phyloP scores from a whole-genome alignment of 35 echinoderm and acorn worm species.

The Patiria miniata region DNA sequence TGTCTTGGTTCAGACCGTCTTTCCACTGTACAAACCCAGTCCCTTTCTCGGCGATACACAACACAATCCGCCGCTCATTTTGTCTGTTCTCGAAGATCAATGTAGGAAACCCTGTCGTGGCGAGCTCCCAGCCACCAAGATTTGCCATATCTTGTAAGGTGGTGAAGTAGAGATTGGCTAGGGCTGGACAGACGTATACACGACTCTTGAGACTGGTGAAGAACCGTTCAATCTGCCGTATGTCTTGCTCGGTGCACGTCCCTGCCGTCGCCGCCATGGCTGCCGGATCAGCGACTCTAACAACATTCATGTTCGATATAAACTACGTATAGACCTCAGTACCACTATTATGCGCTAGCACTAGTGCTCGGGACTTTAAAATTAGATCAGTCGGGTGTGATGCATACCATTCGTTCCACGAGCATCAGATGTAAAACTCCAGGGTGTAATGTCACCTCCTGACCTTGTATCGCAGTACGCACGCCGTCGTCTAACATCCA shows the following conservation, averaged over 20 bases:
- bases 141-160: slow-evolving; percentile 86
- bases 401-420: slow-evolving; percentile 23
- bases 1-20: slow-evolving; percentile 58
- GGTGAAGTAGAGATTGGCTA: slow-evolving; percentile 93
- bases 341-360: too few relatives aligned
- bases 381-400: slow-evolving; percentile 7
- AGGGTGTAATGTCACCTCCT: slow-evolving; percentile 5
- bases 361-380: slow-evolving; percentile 5
- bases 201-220: slow-evolving; percentile 85
- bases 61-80: slow-evolving; percentile 50
- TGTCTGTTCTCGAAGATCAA: slow-evolving; percentile 68
- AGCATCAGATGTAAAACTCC: background rate
- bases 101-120: slow-evolving; percentile 88
- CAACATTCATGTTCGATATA: slow-evolving; percentile 30
- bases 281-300: background rate
- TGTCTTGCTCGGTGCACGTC: slow-evolving; percentile 64
- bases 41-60: slow-evolving; percentile 92
- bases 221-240: slow-evolving; percentile 93
- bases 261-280: slow-evolving; percentile 29
- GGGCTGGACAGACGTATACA: slow-evolving; percentile 93
- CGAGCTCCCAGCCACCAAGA: slow-evolving; percentile 87
- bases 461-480: slow-evolving; percentile 15
- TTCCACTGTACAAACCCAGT: slow-evolving; percentile 92
- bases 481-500: slow-evolving; percentile 6
- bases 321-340: too few relatives aligned